Conservation (phyloP, 2,113 vertebrate genomes). For the Elaphurus davidianus region DNA sequence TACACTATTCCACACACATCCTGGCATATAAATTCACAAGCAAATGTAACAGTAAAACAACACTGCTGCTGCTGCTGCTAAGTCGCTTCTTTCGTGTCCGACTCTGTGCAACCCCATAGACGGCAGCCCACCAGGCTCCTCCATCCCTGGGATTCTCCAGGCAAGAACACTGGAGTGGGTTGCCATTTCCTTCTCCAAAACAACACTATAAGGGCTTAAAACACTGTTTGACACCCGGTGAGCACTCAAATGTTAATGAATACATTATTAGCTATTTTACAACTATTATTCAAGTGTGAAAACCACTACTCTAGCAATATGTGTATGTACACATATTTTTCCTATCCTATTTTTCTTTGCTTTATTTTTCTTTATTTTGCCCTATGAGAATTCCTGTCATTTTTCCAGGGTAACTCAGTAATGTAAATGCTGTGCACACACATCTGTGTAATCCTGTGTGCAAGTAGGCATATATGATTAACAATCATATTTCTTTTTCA, state of each 20-base stretch:
- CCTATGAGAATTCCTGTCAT: not conserved
- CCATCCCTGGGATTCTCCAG: too few relatives aligned
- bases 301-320: not conserved
- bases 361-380: constrained; percentile 31
- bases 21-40: not conserved
- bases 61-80: too few relatives aligned
- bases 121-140: too few relatives aligned
- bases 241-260: not conserved
- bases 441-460: not conserved
- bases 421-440: not conserved
- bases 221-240: not conserved
- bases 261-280: not conserved
- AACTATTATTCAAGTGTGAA: constrained; percentile 17
- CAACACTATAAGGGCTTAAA: not conserved
- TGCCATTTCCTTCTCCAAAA: not conserved
- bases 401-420: not conserved
- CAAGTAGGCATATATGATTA: not conserved
- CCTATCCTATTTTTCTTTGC: constrained; percentile 30
- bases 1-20: not conserved
- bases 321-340: not conserved
- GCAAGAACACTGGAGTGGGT: too few relatives aligned
- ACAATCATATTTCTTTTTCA: constrained; percentile 20
- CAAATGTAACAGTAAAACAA: not conserved
- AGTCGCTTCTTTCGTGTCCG: too few relatives aligned
- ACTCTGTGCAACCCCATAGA: too few relatives aligned